phyloP scores from a whole-genome alignment of 2,888 invertebrate species.

The Archips crataeganus region DNA sequence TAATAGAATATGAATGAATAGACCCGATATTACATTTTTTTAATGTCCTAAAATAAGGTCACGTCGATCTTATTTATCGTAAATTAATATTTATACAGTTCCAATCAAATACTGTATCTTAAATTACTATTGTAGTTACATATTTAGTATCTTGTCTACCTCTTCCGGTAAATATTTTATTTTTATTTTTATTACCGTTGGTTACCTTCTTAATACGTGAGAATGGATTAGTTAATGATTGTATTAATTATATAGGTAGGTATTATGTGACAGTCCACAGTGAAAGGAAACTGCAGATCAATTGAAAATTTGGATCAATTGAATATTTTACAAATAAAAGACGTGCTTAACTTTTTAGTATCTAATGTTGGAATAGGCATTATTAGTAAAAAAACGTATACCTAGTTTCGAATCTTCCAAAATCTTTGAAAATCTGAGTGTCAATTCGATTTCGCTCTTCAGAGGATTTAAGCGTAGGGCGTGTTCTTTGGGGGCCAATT shows the following conservation, averaged over 20 bases:
- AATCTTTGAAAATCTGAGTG: no score
- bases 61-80: not conserved
- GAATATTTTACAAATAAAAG: no score
- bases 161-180: conserved; percentile 1
- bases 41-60: no score
- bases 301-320: not conserved
- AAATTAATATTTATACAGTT: not conserved
- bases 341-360: no score
- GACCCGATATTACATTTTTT: no score
- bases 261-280: not conserved
- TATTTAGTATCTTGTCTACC: conserved; percentile 3
- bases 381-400: no score
- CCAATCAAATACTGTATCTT: not conserved
- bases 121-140: not conserved
- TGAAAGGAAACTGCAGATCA: not conserved
- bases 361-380: no score
- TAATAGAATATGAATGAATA: no score
- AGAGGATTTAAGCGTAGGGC: no score
- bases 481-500: no score
- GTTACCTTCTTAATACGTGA: conserved; percentile 1
- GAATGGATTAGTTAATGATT: not conserved
- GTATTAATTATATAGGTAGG: not conserved
- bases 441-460: no score
- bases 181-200: not conserved
- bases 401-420: no score